Percentiles rank a stretch among this genome's conserved stretches.
phyloP scores from a whole-genome alignment of 1,140 invertebrate species.

The Oncopodura yosiiana region DNA sequence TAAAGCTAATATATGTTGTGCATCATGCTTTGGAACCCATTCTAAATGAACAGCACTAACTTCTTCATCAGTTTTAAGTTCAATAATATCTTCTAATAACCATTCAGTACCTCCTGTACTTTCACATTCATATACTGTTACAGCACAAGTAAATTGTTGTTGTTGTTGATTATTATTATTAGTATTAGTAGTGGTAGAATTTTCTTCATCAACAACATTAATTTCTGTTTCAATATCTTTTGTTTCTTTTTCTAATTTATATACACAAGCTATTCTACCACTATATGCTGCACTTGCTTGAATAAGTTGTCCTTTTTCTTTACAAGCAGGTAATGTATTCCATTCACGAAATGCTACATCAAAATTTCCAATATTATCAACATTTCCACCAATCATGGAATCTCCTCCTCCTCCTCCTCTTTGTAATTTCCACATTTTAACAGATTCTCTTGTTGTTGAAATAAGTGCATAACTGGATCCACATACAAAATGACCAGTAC shows the following conservation, averaged over 20 bases:
- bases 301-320: slow-evolving; percentile 34
- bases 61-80: slow-evolving; percentile 53
- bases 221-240: slow-evolving; percentile 30
- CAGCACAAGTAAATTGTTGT: slow-evolving; percentile 39
- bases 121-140: slow-evolving; percentile 99
- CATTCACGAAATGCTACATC: slow-evolving; percentile 29
- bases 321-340: slow-evolving; percentile 28
- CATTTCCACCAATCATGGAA: neutral
- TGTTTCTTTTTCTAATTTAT: slow-evolving; percentile 51
- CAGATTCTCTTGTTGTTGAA: slow-evolving; percentile 28
- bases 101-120: slow-evolving; percentile 94
- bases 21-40: slow-evolving; percentile 98
- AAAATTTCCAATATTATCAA: neutral
- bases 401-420: slow-evolving; percentile 8
- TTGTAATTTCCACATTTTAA: slow-evolving; percentile 33
- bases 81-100: slow-evolving; percentile 95
- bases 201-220: neutral
- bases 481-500: slow-evolving; percentile 34
- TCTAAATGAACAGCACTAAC: slow-evolving; percentile 68
- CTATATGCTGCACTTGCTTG: slow-evolving; percentile 93
- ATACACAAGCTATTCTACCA: slow-evolving; percentile 90
- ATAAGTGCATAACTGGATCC: slow-evolving; percentile 33
- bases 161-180: neutral
- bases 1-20: slow-evolving; percentile 93
- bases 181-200: slow-evolving; percentile 1